Evolutionary conservation across 2,797 vertebrate species (phyloP), one percentile per base, ranked within the genome.

Genomic region (Glossophaga mutica): DNA sequence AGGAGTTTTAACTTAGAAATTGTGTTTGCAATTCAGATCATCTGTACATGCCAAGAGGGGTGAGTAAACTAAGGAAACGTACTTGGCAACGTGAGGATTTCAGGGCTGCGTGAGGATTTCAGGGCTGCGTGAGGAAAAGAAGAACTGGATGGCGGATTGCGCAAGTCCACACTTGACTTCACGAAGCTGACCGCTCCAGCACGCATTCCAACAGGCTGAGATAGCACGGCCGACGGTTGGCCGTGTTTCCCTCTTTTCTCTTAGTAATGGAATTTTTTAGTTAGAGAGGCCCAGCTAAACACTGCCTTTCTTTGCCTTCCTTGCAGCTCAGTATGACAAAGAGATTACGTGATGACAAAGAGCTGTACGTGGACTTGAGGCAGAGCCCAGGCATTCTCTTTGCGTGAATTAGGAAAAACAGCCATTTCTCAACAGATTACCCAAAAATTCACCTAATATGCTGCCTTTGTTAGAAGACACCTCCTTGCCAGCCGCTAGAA

Each of bases 371-470:
- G n/a, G 39, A 15, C 55, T 46, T 65, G 57, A 76, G 87, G 79
- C n/a, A 39, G 46, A 77, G 55, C 34, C 34, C 29, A 15, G 52
- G 46, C 34, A 50, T 55, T 29, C 26, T 21, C 57, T 68, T 55
- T 14, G 3, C 24, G n/a, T 68, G 48, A 90, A 77, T 68, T 77
- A 39, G 32, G n/a, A 77, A 83, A 84, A 84, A 48, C 57, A 68
- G 50, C 78, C 37, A 48, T 46, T 76, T 70, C 62, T 89, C 78
- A 68, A 46, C 44, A 74, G 6, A 18, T 44, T 9, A 22, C 74
- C 70, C 39, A 10, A 83, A 83, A 84, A 89, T 83, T 34, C 74
- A 73, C 5, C 16, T 14, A 34, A 37, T 83, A 24, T 32, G 19
- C 32, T 76, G 70, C 57, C 82, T 68, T 67, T 74, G 92, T 74